Evolutionary conservation across 2,888 invertebrate species (phyloP).

Genomic region (Odontomyia ornata): DNA sequence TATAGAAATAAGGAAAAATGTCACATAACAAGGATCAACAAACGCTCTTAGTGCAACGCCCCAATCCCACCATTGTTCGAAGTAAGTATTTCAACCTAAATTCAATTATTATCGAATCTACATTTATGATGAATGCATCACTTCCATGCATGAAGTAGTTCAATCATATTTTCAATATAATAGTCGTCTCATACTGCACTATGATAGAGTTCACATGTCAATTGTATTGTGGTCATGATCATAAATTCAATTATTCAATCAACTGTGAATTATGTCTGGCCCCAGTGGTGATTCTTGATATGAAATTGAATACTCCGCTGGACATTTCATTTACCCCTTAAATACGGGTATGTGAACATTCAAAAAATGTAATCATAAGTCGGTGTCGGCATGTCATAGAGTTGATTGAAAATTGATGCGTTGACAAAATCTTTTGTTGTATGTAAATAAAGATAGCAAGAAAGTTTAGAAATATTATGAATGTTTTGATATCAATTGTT

Average conservation of each 20-base stretch:
- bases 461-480: too few species aligned
- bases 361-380: too few species aligned
- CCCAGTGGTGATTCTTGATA: slow-evolving; percentile 5
- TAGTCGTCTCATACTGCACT: not conserved
- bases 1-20: slow-evolving; percentile 32
- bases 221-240: slow-evolving; percentile 4
- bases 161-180: not conserved
- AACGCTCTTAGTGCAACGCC: slow-evolving; percentile 46
- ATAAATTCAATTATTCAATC: slow-evolving; percentile 29
- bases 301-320: not conserved
- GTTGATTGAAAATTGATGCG: not conserved
- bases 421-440: not conserved
- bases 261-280: slow-evolving; percentile 12
- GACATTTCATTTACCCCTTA: not conserved
- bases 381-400: not conserved
- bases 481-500: too few species aligned
- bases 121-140: not conserved
- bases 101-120: not conserved
- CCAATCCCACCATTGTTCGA: slow-evolving; percentile 45
- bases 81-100: slow-evolving; percentile 44
- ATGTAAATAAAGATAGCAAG: not conserved
- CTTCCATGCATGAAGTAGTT: not conserved
- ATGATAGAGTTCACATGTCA: not conserved
- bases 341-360: too few species aligned
- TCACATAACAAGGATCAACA: slow-evolving; percentile 46